These are phyloP conservation scores for Virgularia gustaviana DNA, from an alignment of 92 coral and sea anemone genomes.

Conservation along the genomic window DNA sequence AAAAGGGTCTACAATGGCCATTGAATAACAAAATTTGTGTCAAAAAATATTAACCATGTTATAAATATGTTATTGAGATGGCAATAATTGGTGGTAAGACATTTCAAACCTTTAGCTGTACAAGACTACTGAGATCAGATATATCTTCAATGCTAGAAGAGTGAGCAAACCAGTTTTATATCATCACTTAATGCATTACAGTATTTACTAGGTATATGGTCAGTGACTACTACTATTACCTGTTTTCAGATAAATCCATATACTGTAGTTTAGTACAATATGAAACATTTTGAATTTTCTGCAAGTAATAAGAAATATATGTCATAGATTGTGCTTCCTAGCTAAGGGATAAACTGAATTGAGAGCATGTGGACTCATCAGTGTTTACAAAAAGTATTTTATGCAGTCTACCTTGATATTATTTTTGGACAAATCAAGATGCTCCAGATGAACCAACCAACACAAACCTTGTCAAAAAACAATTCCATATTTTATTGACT, in stretches of 20 bases:
- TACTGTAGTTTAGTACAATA: conserved; percentile 62
- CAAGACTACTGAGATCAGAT: conserved; percentile 58
- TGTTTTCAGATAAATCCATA: conserved; percentile 87
- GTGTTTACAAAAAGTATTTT: not conserved
- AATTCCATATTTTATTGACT: no score
- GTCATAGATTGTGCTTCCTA: not conserved
- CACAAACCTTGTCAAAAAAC: conserved; percentile 54
- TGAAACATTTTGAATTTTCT: conserved; percentile 77
- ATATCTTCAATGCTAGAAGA: conserved; percentile 60
- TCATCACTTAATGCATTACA: not conserved
- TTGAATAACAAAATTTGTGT: not conserved
- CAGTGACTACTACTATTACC: conserved; percentile 39
- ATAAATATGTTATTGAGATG: not conserved
- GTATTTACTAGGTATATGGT: not conserved
- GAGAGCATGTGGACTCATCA: not conserved
- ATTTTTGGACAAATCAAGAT: conserved; percentile 87
- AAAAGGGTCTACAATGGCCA: conserved; percentile 56
- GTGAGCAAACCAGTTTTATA: not conserved
- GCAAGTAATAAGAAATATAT: conserved; percentile 5
- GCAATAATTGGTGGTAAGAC: not conserved
- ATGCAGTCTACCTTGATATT: conserved; percentile 66
- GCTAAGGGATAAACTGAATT: no score
- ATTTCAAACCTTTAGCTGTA: conserved; percentile 61
- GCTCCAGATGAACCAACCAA: conserved; percentile 66
- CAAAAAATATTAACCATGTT: not conserved